These are phyloP conservation scores for Trididemnum nubilum DNA, from an alignment of 23 tunicate species.

Conservation along the genomic window DNA sequence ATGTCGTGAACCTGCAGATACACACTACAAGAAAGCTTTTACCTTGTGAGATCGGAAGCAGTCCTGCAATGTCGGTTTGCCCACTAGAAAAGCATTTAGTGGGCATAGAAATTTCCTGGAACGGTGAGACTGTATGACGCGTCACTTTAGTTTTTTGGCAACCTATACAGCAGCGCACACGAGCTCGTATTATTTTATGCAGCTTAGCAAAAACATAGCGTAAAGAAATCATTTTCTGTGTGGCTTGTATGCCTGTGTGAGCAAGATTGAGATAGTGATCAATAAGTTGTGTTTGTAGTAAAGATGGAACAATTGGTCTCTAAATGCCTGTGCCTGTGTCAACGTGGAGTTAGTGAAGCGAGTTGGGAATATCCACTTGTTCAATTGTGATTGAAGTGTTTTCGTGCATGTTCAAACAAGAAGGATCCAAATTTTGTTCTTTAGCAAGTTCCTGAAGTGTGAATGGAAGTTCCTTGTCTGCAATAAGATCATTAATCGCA, in stretches of 20 bases:
- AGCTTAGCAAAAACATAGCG: not conserved
- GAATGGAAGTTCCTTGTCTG: not conserved
- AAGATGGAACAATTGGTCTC: not conserved
- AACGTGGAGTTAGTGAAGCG: not conserved
- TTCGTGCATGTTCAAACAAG: not conserved
- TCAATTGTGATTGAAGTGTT: not conserved
- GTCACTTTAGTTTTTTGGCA: not conserved
- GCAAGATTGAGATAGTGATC: not conserved
- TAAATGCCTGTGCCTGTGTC: not conserved
- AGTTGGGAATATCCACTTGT: not conserved
- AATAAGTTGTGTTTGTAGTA: not conserved
- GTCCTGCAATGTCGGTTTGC: not conserved
- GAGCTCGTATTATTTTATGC: not conserved
- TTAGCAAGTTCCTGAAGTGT: not conserved
- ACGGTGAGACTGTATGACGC: not conserved
- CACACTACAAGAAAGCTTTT: not conserved
- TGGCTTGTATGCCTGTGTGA: slow-evolving; percentile 1
- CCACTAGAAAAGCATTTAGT: not conserved
- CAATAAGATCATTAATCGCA: not conserved
- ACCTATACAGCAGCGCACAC: not conserved
- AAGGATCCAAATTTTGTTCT: not conserved
- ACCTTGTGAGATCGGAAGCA: not conserved
- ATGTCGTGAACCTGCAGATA: not conserved
- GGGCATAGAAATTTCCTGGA: not conserved
- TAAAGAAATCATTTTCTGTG: not conserved